Evolutionary conservation across 2,113 vertebrate species (phyloP).

Genomic region (Chionomys nivalis): DNA sequence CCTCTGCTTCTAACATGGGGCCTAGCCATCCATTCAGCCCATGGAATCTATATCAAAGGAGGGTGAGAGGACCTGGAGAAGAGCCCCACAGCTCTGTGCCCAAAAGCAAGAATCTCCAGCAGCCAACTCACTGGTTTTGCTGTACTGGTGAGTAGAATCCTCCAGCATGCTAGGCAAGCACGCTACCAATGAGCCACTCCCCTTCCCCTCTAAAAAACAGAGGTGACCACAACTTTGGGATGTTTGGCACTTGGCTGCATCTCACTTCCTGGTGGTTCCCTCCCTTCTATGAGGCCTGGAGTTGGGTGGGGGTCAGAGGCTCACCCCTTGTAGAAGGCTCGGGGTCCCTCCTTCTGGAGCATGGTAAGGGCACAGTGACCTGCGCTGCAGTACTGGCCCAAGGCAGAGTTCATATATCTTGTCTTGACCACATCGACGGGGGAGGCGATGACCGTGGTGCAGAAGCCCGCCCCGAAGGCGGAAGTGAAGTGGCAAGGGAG

Average conservation of each 20-base stretch:
- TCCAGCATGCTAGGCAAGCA: background rate
- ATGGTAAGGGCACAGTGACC: slow-evolving; percentile 89
- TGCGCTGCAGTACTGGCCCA: slow-evolving; percentile 87
- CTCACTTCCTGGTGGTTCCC: background rate
- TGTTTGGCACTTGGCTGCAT: background rate
- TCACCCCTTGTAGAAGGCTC: slow-evolving; percentile 92
- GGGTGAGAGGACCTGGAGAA: background rate
- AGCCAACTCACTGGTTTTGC: background rate
- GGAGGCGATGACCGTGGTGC: slow-evolving; percentile 92
- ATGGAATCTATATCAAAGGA: background rate
- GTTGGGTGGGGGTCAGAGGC: background rate
- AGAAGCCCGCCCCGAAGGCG: slow-evolving; percentile 93
- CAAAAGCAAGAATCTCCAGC: background rate
- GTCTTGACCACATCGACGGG: slow-evolving; percentile 95
- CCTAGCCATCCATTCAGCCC: background rate
- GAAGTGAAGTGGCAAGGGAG: slow-evolving; percentile 93
- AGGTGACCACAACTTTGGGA: background rate
- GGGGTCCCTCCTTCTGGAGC: slow-evolving; percentile 89
- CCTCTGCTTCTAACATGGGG: background rate
- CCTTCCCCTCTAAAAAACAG: background rate
- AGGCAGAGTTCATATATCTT: slow-evolving; percentile 93
- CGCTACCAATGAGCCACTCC: background rate
- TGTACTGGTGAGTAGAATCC: background rate
- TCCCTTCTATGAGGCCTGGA: background rate
- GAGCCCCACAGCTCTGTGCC: background rate